A percentile compares a stretch with the other conserved stretches of the same genome.
Evolutionary conservation across 1,140 invertebrate species (phyloP).

Genomic region (Cecropterus lyciades): DNA sequence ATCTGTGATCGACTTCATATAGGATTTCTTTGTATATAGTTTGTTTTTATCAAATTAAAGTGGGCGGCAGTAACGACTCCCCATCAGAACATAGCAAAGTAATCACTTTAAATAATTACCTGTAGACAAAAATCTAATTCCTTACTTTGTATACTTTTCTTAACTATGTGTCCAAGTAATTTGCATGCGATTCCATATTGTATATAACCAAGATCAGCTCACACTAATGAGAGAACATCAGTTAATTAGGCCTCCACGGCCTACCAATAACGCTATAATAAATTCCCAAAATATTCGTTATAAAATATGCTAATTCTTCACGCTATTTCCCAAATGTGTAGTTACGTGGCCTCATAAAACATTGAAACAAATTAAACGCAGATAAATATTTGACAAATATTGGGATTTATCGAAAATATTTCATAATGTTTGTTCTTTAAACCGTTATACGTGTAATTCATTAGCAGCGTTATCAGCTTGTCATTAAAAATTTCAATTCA

Average conservation of each 20-base stretch:
- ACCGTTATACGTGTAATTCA: constrained; percentile 27
- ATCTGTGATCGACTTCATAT: too few relatives aligned
- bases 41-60: too few relatives aligned
- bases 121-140: too few relatives aligned
- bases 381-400: constrained; percentile 35
- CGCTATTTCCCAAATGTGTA: constrained; percentile 25
- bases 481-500: constrained; percentile 63
- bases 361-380: constrained; percentile 27
- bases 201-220: neutral
- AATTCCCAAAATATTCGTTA: constrained; percentile 23
- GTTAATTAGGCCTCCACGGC: constrained; percentile 10
- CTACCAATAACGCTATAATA: neutral
- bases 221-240: neutral
- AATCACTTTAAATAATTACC: too few relatives aligned
- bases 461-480: constrained; percentile 52
- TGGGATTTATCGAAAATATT: constrained; percentile 26
- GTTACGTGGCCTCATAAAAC: constrained; percentile 18
- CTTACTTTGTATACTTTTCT: too few relatives aligned
- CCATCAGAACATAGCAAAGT: too few relatives aligned
- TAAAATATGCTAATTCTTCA: constrained; percentile 27
- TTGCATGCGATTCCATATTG: too few relatives aligned
- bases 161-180: too few relatives aligned
- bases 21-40: too few relatives aligned
- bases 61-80: too few relatives aligned
- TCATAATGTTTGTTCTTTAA: constrained; percentile 28